phyloP scores from a whole-genome alignment of 2,113 vertebrate genomes.

The Vombatus ursinus region DNA sequence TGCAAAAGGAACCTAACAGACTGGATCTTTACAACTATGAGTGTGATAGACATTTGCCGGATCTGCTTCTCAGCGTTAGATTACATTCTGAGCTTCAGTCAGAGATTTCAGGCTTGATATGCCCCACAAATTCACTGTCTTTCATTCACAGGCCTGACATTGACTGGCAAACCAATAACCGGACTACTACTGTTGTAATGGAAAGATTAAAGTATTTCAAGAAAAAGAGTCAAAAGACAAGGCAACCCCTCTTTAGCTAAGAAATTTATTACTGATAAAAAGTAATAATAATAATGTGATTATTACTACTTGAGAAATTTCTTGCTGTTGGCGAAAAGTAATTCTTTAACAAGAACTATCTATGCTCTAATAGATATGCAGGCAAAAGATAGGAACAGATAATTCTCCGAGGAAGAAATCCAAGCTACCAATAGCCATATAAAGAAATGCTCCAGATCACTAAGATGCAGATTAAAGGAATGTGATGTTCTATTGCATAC shows the following conservation, averaged over 20 bases:
- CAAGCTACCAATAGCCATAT: neutral
- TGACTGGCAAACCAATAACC: neutral
- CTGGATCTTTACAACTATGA: conserved; percentile 67
- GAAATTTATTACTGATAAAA: neutral
- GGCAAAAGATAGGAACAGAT: neutral
- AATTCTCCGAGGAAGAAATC: neutral
- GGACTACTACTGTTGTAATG: neutral
- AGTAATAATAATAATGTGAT: neutral
- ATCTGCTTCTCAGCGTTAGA: conserved; percentile 60
- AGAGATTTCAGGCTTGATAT: conserved; percentile 65
- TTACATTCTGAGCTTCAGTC: conserved; percentile 54
- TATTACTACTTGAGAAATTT: neutral
- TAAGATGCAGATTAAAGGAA: neutral
- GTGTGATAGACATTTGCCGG: conserved; percentile 60
- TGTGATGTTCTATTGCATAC: neutral
- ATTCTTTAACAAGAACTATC: neutral
- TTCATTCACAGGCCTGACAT: conserved; percentile 51
- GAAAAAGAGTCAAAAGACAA: neutral
- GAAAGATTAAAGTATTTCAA: neutral
- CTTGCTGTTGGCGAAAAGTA: conserved; percentile 20
- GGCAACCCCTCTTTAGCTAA: neutral
- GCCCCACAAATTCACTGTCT: conserved; percentile 52
- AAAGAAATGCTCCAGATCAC: neutral
- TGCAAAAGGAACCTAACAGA: conserved; percentile 44
- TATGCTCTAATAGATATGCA: neutral